Conservation (phyloP, 2,113 vertebrate species). For the Podarcis muralis region DNA sequence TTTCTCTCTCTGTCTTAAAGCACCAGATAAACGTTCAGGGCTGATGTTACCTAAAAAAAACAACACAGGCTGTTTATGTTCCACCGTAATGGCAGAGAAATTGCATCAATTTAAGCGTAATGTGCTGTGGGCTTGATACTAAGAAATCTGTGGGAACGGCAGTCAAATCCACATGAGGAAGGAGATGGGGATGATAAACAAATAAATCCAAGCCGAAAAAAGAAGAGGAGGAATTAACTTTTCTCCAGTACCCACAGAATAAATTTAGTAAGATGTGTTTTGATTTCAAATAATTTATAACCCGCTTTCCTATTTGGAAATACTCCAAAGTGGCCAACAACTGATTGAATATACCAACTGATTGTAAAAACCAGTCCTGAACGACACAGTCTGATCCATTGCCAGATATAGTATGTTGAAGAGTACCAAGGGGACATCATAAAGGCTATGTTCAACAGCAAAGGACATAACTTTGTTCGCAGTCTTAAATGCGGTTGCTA, state of each 20-base stretch:
- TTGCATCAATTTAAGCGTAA: not conserved
- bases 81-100: slow-evolving; percentile 20
- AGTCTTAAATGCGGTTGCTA: too few species aligned
- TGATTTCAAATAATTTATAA: not conserved
- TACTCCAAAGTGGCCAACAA: not conserved
- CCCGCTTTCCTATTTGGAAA: not conserved
- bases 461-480: too few species aligned
- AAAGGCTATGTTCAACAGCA: too few species aligned
- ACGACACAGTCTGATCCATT: too few species aligned
- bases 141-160: not conserved
- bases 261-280: too few species aligned
- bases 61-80: slow-evolving; percentile 49
- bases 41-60: not conserved
- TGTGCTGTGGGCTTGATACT: not conserved
- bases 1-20: slow-evolving; percentile 42
- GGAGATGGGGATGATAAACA: not conserved
- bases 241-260: not conserved
- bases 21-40: not conserved
- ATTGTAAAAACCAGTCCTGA: too few species aligned
- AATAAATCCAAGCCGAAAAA: slow-evolving; percentile 25
- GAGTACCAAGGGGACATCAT: too few species aligned
- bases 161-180: not conserved
- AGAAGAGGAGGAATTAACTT: slow-evolving; percentile 15
- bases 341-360: not conserved
- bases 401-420: too few species aligned